A percentile compares a stretch with the other conserved stretches of the same genome.
phyloP scores from a whole-genome alignment of 2,113 vertebrate species.

The Ginglymostoma cirratum region DNA sequence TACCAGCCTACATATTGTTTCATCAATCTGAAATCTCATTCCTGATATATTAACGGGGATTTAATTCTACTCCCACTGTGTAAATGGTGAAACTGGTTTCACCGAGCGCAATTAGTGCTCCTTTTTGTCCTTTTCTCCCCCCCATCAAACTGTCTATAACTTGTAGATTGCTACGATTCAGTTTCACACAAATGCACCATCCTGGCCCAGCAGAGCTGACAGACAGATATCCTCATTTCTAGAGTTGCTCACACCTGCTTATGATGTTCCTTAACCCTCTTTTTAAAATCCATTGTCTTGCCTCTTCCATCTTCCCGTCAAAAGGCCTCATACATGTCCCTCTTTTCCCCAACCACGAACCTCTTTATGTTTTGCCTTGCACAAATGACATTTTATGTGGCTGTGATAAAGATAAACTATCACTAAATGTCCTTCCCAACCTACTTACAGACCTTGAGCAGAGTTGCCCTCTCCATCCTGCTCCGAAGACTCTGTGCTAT shows the following conservation, averaged over 20 bases:
- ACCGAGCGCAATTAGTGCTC: background rate
- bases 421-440: background rate
- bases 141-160: background rate
- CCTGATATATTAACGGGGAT: background rate
- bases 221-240: background rate
- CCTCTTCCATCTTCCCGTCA: background rate
- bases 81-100: background rate
- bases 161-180: background rate
- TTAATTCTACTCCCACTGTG: background rate
- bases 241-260: background rate
- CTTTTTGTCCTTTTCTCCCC: background rate
- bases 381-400: background rate
- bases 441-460: background rate
- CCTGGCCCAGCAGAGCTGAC: background rate
- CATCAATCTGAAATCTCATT: conserved; percentile 6
- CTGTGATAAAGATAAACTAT: background rate
- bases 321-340: background rate
- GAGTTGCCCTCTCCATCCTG: background rate
- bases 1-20: background rate
- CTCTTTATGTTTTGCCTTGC: background rate
- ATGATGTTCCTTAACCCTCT: background rate
- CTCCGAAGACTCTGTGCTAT: background rate
- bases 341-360: background rate
- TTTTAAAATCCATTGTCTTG: background rate
- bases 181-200: background rate